Evolutionary conservation across 1,140 invertebrate species (phyloP), one percentile per base, ranked within the genome.

Genomic region (Diabrotica undecimpunctata): DNA sequence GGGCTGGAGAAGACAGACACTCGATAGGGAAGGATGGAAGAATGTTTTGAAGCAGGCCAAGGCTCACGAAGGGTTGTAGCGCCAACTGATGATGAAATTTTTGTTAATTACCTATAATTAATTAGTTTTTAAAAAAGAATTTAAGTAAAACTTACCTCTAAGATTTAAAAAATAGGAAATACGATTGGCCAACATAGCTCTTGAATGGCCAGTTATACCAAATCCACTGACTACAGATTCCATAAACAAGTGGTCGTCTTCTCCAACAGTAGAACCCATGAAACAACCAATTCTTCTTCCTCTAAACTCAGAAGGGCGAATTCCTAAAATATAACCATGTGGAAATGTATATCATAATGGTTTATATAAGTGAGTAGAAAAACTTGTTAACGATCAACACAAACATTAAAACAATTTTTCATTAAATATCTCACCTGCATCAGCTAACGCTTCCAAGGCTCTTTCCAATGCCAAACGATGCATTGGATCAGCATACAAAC

Each of bases 251-350:
- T 77, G 77, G 59, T 79, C 77, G 61, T 82, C 80, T 76, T 90
- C 88, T n/a, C 87, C 87, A 25, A 84, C 80, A 72, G 84, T 85
- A 5, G 82, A 81, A n/a, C 86, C 88, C 69, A 90, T 84, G 73
- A 85, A 90, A 9, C 89, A 87, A 37, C 87, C 89, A 13, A 88
- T 86, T 74, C 83, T 87, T 66, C 79, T 84, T 38, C 86, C 89
- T 67, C 80, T 81, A 10, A 88, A 72, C 66, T 81, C 79, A 51
- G 78, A 73, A 51, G 87, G 89, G 74, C 86, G 88, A 3, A 89
- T 72, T 68, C 88, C 89, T 89, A 68, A 67, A 72, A 70, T 66
- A 61, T 54, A 35, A 46, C 41, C 3, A 46, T 10, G 8, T 46
- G 41, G 1, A 2, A 46, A 5, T 46, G 3, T 46, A 46, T 46